Base-by-base conservation (phyloP, 2,888 invertebrate species). In the Altica lythri region DNA sequence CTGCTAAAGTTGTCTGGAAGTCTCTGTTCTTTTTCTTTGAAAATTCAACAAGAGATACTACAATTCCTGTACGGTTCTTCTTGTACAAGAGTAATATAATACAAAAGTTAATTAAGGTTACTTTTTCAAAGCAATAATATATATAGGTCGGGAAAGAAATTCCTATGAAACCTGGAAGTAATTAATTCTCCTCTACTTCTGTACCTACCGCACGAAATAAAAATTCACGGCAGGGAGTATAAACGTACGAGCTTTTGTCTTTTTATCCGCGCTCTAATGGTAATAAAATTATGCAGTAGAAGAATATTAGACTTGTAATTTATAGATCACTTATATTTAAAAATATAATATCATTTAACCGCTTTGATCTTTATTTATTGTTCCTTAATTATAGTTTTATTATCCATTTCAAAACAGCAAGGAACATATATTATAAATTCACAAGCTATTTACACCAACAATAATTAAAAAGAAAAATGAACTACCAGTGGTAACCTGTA, bases 21-120 rank as follows among this genome's bases (percentile, higher is more conserved):
- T 55, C 43, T 37, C 32, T 12, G 29, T 35, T 30, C 37, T 51
- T 45, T 51, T 51, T 34, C 37, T 43, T 42, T 35, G 38, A 55
- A 55, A 55, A 55, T 46, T 55, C 37, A 46, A 55, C 40, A 29
- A 47, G 51, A 47, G 46, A 55, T 51, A 51, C 51, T 55, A 46
- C 47, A 51, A 48, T 37, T 55, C 44, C 50, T 17, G 32, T 32
- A 42, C 42, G 42, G 42, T 51, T 29, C 50, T 49, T 51, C 37
- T 45, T 50, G 18, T 43, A 51, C 35, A 35, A 43, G 27, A 51
- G 51, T 47, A 55, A 55, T 55, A 55, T 51, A 55, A 57, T 56
- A 53, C 57, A 57, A 46, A 49, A 54, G 54, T 55, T 55, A 58
- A 58, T 58, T 55, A 58, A 55, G 54, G 48, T 29, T 52, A 58